phyloP scores from a whole-genome alignment of 2,113 vertebrate species.

The Takifugu bimaculatus region DNA sequence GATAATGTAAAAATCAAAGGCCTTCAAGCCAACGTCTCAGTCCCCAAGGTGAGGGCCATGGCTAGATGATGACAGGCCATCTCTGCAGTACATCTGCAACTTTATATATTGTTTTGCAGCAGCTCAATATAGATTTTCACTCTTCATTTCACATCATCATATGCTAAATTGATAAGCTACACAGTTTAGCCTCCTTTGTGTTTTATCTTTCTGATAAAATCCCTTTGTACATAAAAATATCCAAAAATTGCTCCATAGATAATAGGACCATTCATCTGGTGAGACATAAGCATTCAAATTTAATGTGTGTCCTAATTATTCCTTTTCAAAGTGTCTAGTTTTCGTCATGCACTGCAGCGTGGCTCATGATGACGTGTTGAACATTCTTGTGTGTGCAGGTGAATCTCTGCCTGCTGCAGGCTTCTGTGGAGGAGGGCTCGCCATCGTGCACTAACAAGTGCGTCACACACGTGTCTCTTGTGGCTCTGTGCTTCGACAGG shows the following conservation, averaged over 20 bases:
- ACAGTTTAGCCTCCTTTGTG: too few relatives aligned
- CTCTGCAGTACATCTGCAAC: not conserved
- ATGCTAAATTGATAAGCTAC: too few relatives aligned
- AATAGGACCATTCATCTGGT: not conserved
- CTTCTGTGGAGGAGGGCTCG: conserved; percentile 89
- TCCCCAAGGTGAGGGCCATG: conserved; percentile 84
- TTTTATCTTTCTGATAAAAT: not conserved
- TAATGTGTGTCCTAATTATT: not conserved
- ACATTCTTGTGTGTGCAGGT: conserved; percentile 70
- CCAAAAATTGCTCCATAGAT: too few relatives aligned
- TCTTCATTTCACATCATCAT: too few relatives aligned
- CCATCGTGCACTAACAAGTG: conserved; percentile 79
- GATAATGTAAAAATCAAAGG: conserved; percentile 98
- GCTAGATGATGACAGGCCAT: conserved; percentile 44
- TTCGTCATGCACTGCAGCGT: not conserved
- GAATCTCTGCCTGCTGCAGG: conserved; percentile 96
- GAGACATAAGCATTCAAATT: not conserved
- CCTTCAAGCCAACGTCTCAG: conserved; percentile 93
- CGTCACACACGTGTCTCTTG: conserved; percentile 90
- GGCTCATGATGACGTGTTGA: not conserved
- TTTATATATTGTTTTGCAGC: too few relatives aligned
- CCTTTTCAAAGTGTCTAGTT: not conserved
- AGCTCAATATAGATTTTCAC: too few relatives aligned
- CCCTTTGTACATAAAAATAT: not conserved
- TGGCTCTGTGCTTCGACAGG: conserved; percentile 94